phyloP scores from a whole-genome alignment of 2,113 vertebrate species.

The Clupea harengus region DNA sequence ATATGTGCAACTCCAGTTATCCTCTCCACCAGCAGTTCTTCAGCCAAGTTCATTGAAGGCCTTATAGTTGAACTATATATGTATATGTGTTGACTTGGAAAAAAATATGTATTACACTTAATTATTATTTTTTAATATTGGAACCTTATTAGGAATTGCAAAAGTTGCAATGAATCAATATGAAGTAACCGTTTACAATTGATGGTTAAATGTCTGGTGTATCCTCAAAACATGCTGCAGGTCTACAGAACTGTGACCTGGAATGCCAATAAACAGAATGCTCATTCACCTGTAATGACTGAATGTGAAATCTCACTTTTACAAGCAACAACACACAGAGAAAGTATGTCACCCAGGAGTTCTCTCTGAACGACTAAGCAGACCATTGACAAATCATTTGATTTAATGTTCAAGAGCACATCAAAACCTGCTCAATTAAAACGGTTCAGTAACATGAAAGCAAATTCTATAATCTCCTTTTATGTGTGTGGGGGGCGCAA shows the following conservation, averaged over 20 bases:
- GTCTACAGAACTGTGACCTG: no score
- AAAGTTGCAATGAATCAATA: background rate
- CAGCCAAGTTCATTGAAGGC: background rate
- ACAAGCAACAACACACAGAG: no score
- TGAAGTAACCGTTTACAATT: background rate
- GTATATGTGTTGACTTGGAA: background rate
- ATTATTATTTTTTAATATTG: background rate
- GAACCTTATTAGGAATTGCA: background rate
- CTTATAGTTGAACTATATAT: background rate
- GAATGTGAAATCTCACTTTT: background rate
- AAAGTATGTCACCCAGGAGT: no score
- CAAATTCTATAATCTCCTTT: background rate
- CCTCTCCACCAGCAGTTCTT: background rate
- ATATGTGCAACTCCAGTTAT: background rate
- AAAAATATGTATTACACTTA: background rate
- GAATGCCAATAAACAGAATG: background rate
- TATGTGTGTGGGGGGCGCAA: no score
- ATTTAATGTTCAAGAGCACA: no score
- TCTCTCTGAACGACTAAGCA: no score
- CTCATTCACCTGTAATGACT: background rate
- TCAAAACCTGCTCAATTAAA: no score
- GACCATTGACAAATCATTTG: no score
- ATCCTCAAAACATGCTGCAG: background rate
- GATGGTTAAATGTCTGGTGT: background rate
- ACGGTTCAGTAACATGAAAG: background rate